Percentiles rank a stretch among this genome's conserved stretches.
These are phyloP conservation scores for Podarcis lilfordi DNA, from an alignment of 2,797 vertebrate species.

Conservation along the genomic window DNA sequence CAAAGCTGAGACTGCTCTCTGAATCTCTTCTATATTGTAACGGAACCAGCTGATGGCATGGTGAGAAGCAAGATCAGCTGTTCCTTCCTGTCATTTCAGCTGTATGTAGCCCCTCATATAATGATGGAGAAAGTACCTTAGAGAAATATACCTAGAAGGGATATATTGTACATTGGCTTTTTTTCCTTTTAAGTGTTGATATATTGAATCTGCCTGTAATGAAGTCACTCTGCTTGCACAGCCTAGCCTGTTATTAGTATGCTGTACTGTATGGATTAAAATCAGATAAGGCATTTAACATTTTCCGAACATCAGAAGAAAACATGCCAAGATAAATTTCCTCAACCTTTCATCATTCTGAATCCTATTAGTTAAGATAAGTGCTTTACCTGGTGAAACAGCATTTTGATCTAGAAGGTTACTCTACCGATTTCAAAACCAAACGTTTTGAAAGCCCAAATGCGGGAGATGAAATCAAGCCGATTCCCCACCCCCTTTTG, in stretches of 20 bases:
- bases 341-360: not conserved
- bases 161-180: no score
- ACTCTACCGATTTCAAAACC: not conserved
- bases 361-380: not conserved
- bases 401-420: slow-evolving; percentile 19
- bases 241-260: not conserved
- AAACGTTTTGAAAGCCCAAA: not conserved
- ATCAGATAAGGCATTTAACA: not conserved
- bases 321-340: not conserved
- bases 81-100: not conserved
- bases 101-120: not conserved
- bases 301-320: not conserved
- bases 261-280: not conserved
- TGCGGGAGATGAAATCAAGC: not conserved
- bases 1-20: not conserved
- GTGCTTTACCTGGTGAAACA: not conserved
- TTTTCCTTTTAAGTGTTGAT: not conserved
- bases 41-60: not conserved
- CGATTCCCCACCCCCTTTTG: not conserved
- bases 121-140: not conserved
- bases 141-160: not conserved
- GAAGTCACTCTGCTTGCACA: not conserved
- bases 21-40: not conserved
- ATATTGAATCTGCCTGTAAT: not conserved
- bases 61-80: not conserved